Percentiles rank a stretch among this genome's conserved stretches.
Evolutionary conservation across 2,888 invertebrate species (phyloP).

Genomic region (Linnaemya tessellans): DNA sequence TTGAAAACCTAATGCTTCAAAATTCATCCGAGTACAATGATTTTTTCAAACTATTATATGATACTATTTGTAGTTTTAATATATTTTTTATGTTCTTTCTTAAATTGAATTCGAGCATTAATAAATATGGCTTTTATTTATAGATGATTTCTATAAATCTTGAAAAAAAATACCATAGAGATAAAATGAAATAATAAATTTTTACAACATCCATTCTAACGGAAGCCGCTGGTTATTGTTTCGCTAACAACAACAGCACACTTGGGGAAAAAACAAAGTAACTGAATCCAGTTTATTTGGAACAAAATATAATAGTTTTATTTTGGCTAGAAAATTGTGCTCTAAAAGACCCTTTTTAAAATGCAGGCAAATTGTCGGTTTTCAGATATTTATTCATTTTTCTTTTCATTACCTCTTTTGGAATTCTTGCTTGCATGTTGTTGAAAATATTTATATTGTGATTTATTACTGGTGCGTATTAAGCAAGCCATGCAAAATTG

Average conservation of each 20-base stretch:
- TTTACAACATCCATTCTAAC: neutral
- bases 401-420: neutral
- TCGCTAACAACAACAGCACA: neutral
- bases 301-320: neutral
- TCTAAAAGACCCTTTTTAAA: neutral
- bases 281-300: neutral
- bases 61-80: too few species aligned
- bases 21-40: too few species aligned
- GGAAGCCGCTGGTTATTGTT: neutral
- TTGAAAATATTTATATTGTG: neutral
- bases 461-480: constrained; percentile 5
- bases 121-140: neutral
- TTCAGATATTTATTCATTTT: neutral
- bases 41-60: too few species aligned
- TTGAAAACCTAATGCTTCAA: neutral
- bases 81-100: neutral
- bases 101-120: neutral
- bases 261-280: neutral
- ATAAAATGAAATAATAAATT: constrained; percentile 6
- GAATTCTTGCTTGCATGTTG: neutral
- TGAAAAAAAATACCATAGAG: neutral
- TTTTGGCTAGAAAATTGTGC: neutral
- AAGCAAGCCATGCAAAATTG: neutral
- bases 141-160: neutral
- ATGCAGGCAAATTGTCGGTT: neutral